Conservation (phyloP, 1,140 invertebrate genomes). For the Drosophila arawakana region DNA sequence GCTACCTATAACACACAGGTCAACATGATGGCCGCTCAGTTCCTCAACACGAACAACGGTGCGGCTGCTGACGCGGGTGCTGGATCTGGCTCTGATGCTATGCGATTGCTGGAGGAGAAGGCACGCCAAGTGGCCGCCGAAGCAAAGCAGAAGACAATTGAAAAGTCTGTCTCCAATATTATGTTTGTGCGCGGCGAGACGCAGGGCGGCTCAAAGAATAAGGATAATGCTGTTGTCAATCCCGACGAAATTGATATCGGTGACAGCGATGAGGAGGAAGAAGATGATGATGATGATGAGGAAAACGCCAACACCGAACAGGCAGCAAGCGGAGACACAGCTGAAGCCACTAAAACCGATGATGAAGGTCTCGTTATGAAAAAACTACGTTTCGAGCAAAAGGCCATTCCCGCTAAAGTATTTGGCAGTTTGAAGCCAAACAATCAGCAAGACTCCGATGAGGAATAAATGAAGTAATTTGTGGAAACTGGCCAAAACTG, state of each 20-base stretch:
- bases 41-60: constrained; percentile 90
- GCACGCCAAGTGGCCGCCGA: constrained; percentile 85
- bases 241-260: constrained; percentile 98
- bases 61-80: constrained; percentile 89
- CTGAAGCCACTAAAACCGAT: constrained; percentile 69
- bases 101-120: constrained; percentile 93
- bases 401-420: constrained; percentile 92
- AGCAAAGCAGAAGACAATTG: constrained; percentile 58
- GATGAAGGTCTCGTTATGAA: constrained; percentile 85
- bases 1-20: constrained; percentile 98
- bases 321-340: constrained; percentile 84
- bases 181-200: constrained; percentile 94
- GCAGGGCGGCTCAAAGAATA: constrained; percentile 90
- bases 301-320: constrained; percentile 85
- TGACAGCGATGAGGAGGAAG: constrained; percentile 91
- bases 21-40: constrained; percentile 99
- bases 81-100: constrained; percentile 93
- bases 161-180: constrained; percentile 87
- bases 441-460: constrained; percentile 60
- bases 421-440: constrained; percentile 90
- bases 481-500: not conserved
- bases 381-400: constrained; percentile 91
- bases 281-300: constrained; percentile 87
- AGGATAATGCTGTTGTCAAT: constrained; percentile 88
- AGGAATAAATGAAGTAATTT: constrained; percentile 40